Base-by-base conservation (phyloP, 1,140 invertebrate species). In the Drosophila lini region DNA sequence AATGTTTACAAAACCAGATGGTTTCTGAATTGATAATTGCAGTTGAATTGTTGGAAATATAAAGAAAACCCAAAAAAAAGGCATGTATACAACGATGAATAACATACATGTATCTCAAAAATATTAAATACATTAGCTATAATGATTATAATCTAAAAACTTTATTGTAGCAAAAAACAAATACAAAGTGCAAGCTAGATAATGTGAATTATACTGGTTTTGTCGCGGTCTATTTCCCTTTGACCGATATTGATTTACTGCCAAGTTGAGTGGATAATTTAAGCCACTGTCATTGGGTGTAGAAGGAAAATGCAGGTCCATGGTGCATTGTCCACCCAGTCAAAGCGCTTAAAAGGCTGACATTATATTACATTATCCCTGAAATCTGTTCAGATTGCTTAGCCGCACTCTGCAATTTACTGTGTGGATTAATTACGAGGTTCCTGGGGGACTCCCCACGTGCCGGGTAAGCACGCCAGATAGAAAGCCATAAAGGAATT, bases 201-300 rank as follows among this genome's bases (percentile, higher is more conserved):
- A 47, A 28, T n/a, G 3, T 25, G 5, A 16, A 50, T 31, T 50
- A 15, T 11, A 25, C 15, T 53, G 16, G 10, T 28, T 61, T 61
- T 61, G 32, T 28, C 41, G 28, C 28, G 2, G n/a, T 22, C 13
- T 11, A 25, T 61, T 61, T 28, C 10, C 19, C 19, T 22, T 41
- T 41, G 10, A n/a, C 11, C n/a, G 4, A 19, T 64, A 69, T 68
- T 68, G 65, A 69, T 69, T 69, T n/a, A 36, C 65, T 69, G 65
- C n/a, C 65, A 6, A 19, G 38, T 22, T 38, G 10, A 36, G 10
- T 6, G n/a, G 47, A 48, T 44, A 36, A 68, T 69, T 44, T 22
- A 36, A 44, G 31, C 10, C 36, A 41, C 19, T 44, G 61, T 64
- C 52, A 58, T 58, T 63, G 31, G 13, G 16, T 32, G 56, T 22